phyloP scores from a whole-genome alignment of 2,888 invertebrate species.

The Brachyopa scutellaris region DNA sequence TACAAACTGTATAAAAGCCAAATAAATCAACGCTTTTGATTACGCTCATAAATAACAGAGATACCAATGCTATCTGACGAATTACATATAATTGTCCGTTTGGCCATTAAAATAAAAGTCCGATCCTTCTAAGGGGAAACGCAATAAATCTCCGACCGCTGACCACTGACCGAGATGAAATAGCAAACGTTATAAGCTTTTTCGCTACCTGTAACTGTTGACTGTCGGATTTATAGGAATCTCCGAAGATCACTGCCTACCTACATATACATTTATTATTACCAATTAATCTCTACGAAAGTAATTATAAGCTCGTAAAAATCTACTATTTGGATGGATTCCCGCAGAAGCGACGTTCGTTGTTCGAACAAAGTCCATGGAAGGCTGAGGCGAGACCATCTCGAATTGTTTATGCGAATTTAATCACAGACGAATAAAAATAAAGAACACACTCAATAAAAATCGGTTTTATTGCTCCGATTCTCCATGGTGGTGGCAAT shows the following conservation, averaged over 20 bases:
- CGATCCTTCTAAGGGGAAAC: conserved; percentile 9
- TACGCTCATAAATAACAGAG: conserved; percentile 11
- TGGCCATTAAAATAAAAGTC: conserved; percentile 6
- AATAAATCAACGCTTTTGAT: conserved; percentile 7
- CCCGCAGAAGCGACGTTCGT: background rate
- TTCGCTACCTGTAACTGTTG: conserved; percentile 17
- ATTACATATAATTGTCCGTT: conserved; percentile 17
- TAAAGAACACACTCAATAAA: conserved; percentile 71
- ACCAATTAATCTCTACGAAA: conserved; percentile 60
- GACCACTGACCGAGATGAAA: background rate
- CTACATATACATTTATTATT: conserved; percentile 46
- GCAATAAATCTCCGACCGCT: conserved; percentile 31
- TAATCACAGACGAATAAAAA: conserved; percentile 68
- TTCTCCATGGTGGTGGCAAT: conserved; percentile 62
- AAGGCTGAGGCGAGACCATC: conserved; percentile 38
- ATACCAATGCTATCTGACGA: conserved; percentile 16
- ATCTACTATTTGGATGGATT: conserved; percentile 41
- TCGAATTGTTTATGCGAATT: conserved; percentile 68
- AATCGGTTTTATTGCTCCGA: conserved; percentile 63
- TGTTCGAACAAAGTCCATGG: background rate
- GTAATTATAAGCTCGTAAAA: conserved; percentile 66
- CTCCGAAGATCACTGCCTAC: conserved; percentile 20
- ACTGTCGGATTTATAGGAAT: background rate
- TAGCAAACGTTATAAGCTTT: background rate
- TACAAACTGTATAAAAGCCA: no score